phyloP scores from a whole-genome alignment of 1,140 invertebrate species.

The Heliconius nattereri region DNA sequence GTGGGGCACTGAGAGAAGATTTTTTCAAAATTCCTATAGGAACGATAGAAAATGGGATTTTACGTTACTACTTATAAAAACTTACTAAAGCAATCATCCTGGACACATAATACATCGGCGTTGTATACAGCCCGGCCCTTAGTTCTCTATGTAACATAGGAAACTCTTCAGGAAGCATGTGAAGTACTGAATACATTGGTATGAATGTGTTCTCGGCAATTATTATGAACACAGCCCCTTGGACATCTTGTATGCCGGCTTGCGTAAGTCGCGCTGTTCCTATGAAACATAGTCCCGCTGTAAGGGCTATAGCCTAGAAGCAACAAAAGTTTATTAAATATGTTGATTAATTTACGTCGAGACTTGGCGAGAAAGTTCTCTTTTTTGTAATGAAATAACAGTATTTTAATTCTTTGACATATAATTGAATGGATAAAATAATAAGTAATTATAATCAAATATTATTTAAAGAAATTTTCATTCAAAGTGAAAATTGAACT shows the following conservation, averaged over 20 bases:
- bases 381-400: no score
- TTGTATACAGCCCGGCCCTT: constrained; percentile 87
- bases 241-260: constrained; percentile 89
- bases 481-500: no score
- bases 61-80: constrained; percentile 24
- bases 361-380: no score
- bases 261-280: constrained; percentile 86
- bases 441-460: no score
- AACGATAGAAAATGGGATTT: no score
- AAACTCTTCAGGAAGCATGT: constrained; percentile 89
- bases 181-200: constrained; percentile 91
- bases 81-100: constrained; percentile 89
- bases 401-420: no score
- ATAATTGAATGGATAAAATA: no score
- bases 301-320: constrained; percentile 85
- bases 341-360: no score
- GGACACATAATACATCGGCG: constrained; percentile 88
- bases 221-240: constrained; percentile 91
- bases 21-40: no score
- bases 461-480: no score
- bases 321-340: constrained; percentile 7
- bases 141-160: constrained; percentile 90
- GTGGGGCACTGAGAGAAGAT: no score
- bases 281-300: constrained; percentile 89
- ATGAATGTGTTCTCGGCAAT: constrained; percentile 93